Evolutionary conservation across 2,797 vertebrate genomes (phyloP), one percentile per base, ranked within the genome.

Genomic region (Urocyon cinereoargenteus): DNA sequence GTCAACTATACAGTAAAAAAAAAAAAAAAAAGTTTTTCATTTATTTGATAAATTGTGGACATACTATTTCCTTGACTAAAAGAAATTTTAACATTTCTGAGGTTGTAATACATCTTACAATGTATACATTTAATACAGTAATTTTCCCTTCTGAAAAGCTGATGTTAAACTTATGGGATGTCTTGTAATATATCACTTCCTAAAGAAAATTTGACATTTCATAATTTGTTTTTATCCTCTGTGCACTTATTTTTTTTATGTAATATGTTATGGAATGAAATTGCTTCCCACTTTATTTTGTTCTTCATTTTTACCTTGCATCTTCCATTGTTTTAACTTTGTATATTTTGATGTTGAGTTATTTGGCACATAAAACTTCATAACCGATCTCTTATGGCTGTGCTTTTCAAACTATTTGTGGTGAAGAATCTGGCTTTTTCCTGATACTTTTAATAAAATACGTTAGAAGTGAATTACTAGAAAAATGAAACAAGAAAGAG

Each of bases 341-440:
- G 15, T 95, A 13, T 91, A 78, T 85, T 93, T 90, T 95, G 64
- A 79, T 91, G 28, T 55, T 77, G 40, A 88, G 21, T 36, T 91
- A 86, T 89, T 93, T 95, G 68, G 81, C 82, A 86, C 14, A 66
- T 79, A 61, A 86, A 81, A 24, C 61, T 96, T 97, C 68, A 26
- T 89, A 34, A 91, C 16, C 12, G 0, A 19, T 70, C 31, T 70
- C 95, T 72, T 84, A 61, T 70, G 87, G 49, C 22, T 68, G 57
- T 87, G 19, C 64, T 95, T 95, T 95, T 96, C 62, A 94, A 61
- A 93, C 62, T 96, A 51, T 81, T 93, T 94, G 36, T 93, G 82
- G 36, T 88, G 8, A 91, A 78, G 66, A 82, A 86, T 91, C 40
- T 18, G 31, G 16, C 77, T 88, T 57, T 83, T 62, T 53, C 59